Conservation (phyloP, 2,888 invertebrate genomes). For the Leptinotarsa tumamoca region DNA sequence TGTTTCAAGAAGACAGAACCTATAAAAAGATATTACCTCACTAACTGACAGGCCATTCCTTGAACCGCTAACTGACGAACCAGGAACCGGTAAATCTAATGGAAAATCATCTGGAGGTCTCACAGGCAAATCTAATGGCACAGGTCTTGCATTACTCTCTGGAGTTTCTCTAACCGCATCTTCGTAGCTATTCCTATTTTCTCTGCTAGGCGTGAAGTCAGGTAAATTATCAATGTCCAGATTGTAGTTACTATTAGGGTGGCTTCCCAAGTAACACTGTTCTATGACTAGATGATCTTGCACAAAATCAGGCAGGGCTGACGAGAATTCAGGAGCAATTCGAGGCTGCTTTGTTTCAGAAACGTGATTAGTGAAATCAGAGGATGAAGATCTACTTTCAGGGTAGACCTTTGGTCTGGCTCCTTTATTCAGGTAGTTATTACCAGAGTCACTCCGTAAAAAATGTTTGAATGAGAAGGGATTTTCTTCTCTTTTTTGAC, state of each 20-base stretch:
- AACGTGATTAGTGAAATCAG: constrained; percentile 60
- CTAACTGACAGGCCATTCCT: constrained; percentile 41
- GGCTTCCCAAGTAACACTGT: constrained; percentile 70
- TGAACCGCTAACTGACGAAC: constrained; percentile 45
- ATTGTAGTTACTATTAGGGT: constrained; percentile 67
- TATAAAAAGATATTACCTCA: constrained; percentile 48
- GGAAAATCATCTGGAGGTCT: constrained; percentile 62
- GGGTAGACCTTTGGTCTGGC: constrained; percentile 82
- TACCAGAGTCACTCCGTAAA: constrained; percentile 73
- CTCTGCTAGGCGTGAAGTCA: constrained; percentile 43
- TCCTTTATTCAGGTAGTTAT: constrained; percentile 77
- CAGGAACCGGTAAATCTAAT: constrained; percentile 62
- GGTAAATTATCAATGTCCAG: constrained; percentile 56
- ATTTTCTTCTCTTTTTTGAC: constrained; percentile 73
- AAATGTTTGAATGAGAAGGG: constrained; percentile 90
- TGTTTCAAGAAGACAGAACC: no score
- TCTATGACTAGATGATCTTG: constrained; percentile 89
- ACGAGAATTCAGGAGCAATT: constrained; percentile 70
- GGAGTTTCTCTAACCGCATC: constrained; percentile 7
- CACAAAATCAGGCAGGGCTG: constrained; percentile 87
- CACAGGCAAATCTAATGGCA: constrained; percentile 62
- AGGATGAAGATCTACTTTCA: constrained; percentile 61
- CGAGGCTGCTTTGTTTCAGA: constrained; percentile 56
- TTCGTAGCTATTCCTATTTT: constrained; percentile 39
- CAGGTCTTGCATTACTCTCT: constrained; percentile 39